Percentiles rank a stretch among this genome's conserved stretches.
Conservation (phyloP, 2,797 vertebrate genomes). For the Sebastes flavidus region DNA sequence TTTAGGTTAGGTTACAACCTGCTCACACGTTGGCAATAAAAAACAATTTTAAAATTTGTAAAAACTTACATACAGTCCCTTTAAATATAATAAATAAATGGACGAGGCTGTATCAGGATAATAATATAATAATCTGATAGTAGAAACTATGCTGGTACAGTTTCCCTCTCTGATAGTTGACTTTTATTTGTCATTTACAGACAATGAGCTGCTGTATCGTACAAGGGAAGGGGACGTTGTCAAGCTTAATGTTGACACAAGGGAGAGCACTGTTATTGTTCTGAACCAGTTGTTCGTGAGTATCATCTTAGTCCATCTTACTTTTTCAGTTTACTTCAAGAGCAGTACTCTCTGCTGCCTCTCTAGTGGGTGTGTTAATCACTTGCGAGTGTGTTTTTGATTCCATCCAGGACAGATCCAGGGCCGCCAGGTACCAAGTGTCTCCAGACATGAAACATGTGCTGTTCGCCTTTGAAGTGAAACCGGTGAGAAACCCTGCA, state of each 20-base stretch:
- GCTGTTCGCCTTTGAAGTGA: conserved; percentile 90
- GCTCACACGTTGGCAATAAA: too few species aligned
- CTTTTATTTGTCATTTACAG: conserved; percentile 72
- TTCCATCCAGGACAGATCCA: conserved; percentile 85
- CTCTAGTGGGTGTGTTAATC: neutral
- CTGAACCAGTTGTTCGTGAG: conserved; percentile 94
- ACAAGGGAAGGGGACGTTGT: conserved; percentile 88
- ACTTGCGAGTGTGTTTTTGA: neutral
- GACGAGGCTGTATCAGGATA: neutral
- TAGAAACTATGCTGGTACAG: neutral
- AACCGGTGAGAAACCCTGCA: conserved; percentile 86
- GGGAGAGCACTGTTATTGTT: conserved; percentile 83
- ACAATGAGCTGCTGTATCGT: conserved; percentile 90
- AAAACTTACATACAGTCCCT: neutral
- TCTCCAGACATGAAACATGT: conserved; percentile 93
- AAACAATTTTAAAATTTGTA: too few species aligned
- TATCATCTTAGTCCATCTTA: conserved; percentile 52
- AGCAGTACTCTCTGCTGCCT: neutral
- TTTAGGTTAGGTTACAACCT: too few species aligned
- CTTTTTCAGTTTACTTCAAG: neutral
- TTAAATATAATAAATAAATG: neutral
- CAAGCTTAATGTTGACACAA: conserved; percentile 84
- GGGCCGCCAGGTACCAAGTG: conserved; percentile 90
- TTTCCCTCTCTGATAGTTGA: neutral
- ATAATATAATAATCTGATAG: neutral